A percentile compares a stretch with the other conserved stretches of the same genome.
Evolutionary conservation across 2,888 invertebrate genomes (phyloP).

Genomic region (Machimus rusticus): DNA sequence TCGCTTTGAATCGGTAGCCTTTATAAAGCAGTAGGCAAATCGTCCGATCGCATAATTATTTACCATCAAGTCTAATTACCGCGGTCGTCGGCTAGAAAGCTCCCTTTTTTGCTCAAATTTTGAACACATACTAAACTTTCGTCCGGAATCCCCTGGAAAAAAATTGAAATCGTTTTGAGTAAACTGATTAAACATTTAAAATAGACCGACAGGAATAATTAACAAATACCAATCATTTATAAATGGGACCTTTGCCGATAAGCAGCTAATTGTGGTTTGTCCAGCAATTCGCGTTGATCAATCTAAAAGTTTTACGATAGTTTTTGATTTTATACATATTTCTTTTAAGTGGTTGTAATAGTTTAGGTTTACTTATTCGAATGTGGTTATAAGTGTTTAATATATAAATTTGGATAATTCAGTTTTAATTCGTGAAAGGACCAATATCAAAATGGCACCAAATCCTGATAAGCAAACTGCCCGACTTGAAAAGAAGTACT

Average conservation of each 20-base stretch:
- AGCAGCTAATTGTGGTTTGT: conserved; percentile 42
- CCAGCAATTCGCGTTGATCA: conserved; percentile 53
- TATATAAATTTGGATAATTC: neutral
- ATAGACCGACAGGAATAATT: neutral
- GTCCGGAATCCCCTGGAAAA: neutral
- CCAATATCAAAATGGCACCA: conserved; percentile 41
- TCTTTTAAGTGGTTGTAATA: neutral
- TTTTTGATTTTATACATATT: neutral
- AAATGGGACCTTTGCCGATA: neutral
- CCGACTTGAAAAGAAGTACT: conserved; percentile 53
- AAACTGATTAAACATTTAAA: neutral
- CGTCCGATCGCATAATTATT: neutral
- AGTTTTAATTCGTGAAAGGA: neutral
- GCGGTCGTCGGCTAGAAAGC: neutral
- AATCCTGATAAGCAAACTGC: conserved; percentile 40
- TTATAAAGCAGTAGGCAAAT: neutral
- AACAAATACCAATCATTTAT: neutral
- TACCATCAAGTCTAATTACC: neutral
- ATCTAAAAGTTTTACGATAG: neutral
- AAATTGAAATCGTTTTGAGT: neutral
- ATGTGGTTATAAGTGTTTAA: neutral
- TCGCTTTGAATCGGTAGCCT: neutral
- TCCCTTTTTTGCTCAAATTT: neutral
- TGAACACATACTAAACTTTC: neutral
- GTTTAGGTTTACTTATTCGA: neutral